Conservation (phyloP, 2,888 invertebrate species). For the Tipula lateralis region DNA sequence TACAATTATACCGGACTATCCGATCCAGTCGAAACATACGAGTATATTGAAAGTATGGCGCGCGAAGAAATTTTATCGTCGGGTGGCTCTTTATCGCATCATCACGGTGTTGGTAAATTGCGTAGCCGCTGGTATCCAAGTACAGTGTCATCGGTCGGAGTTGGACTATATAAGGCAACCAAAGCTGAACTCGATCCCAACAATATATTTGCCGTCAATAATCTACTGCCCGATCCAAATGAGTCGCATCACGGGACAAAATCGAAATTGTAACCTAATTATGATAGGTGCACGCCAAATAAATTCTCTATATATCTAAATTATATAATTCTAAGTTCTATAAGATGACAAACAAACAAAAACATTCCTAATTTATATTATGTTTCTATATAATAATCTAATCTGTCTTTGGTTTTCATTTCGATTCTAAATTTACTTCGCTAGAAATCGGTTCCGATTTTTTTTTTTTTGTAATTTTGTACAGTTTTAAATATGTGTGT, state of each 20-base stretch:
- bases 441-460: neutral
- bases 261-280: conserved; percentile 20
- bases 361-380: neutral
- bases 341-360: neutral
- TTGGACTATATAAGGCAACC: conserved; percentile 70
- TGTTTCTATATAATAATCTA: too few species aligned
- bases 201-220: conserved; percentile 89
- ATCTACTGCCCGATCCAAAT: conserved; percentile 51
- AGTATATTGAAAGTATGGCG: conserved; percentile 80
- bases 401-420: neutral
- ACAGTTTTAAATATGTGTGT: conserved; percentile 2
- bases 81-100: conserved; percentile 82
- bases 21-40: conserved; percentile 76
- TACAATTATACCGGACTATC: conserved; percentile 60
- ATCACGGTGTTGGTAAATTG: conserved; percentile 94
- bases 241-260: neutral
- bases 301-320: neutral
- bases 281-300: neutral
- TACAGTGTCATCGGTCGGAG: conserved; percentile 78
- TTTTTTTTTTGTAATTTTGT: neutral
- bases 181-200: conserved; percentile 87
- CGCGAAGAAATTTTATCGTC: conserved; percentile 86
- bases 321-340: neutral
- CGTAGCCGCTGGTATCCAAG: conserved; percentile 80
- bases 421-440: neutral